Evolutionary conservation across 2,888 invertebrate genomes (phyloP).

Genomic region (Bhutanitis thaidina): DNA sequence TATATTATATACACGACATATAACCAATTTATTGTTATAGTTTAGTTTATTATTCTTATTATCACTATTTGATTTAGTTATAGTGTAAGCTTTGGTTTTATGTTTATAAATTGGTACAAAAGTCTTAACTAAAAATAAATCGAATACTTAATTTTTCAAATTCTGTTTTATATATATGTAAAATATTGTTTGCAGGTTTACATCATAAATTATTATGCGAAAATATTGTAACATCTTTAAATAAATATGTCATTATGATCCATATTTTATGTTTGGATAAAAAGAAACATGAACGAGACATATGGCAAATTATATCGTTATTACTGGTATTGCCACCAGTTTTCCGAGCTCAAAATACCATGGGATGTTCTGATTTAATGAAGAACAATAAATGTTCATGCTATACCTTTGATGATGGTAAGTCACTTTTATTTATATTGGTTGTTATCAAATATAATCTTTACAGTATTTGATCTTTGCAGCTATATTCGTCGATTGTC

Average conservation of each 20-base stretch:
- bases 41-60: too few relatives aligned
- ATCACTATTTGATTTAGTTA: too few relatives aligned
- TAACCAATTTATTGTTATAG: too few relatives aligned
- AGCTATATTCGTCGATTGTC: constrained; percentile 92
- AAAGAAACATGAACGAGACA: constrained; percentile 58
- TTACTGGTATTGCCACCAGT: constrained; percentile 64
- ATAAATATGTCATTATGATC: constrained; percentile 76
- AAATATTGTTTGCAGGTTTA: constrained; percentile 44
- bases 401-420: constrained; percentile 93
- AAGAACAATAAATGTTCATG: constrained; percentile 91
- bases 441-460: not conserved
- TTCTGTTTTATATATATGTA: too few relatives aligned
- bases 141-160: too few relatives aligned
- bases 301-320: constrained; percentile 65
- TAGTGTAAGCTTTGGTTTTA: too few relatives aligned
- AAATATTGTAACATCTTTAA: constrained; percentile 44
- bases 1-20: too few relatives aligned
- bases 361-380: constrained; percentile 85
- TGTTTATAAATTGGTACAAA: too few relatives aligned
- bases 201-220: constrained; percentile 36
- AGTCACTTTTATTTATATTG: constrained; percentile 34
- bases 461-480: constrained; percentile 31
- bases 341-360: constrained; percentile 73
- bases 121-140: too few relatives aligned
- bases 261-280: constrained; percentile 57